phyloP scores from a whole-genome alignment of 2,888 invertebrate genomes.

The Syrista parreyssii region DNA sequence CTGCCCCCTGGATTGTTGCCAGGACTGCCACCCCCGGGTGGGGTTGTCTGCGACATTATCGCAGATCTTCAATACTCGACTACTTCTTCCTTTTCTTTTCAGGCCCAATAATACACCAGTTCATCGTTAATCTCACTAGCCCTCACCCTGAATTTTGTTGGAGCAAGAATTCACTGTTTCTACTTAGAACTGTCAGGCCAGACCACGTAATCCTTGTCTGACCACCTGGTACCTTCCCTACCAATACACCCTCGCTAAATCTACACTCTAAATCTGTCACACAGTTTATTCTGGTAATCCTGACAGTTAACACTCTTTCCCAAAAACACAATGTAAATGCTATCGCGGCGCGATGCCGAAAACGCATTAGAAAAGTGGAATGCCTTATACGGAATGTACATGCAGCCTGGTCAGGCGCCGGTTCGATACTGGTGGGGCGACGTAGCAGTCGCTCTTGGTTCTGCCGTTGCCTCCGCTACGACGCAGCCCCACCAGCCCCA shows the following conservation, averaged over 20 bases:
- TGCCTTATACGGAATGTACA: conserved; percentile 46
- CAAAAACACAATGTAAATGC: neutral
- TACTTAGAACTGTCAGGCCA: neutral
- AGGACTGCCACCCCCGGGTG: conserved; percentile 35
- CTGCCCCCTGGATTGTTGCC: conserved; percentile 44
- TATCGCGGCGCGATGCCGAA: neutral
- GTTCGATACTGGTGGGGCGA: conserved; percentile 62
- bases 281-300: neutral
- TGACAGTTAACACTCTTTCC: neutral
- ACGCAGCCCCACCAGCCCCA: conserved; percentile 35
- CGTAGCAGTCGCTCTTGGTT: conserved; percentile 19
- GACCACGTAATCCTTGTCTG: neutral
- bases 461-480: conserved; percentile 23
- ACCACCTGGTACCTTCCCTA: neutral
- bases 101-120: neutral
- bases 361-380: conserved; percentile 34
- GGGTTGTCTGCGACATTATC: conserved; percentile 36
- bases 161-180: neutral
- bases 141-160: neutral
- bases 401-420: conserved; percentile 55
- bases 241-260: neutral
- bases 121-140: neutral
- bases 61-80: neutral
- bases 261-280: neutral
- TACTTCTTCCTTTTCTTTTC: neutral